These are phyloP conservation scores for Monochamus alternatus DNA, from an alignment of 2,888 invertebrate genomes.

Conservation along the genomic window DNA sequence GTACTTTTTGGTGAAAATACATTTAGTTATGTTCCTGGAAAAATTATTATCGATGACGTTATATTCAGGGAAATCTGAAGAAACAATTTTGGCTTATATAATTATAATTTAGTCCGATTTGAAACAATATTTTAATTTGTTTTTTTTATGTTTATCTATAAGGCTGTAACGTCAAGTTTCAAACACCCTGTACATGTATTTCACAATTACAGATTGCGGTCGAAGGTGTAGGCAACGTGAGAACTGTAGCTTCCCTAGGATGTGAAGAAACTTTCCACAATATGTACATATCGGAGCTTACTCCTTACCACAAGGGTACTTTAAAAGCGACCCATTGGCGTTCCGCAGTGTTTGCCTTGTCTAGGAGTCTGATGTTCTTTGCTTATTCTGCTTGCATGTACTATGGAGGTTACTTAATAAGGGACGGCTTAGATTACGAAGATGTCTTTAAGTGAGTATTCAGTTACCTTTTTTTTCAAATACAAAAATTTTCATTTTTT, in stretches of 20 bases:
- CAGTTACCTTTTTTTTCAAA: too few species aligned
- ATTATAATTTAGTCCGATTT: too few species aligned
- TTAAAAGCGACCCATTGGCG: conserved; percentile 78
- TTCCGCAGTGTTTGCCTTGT: conserved; percentile 81
- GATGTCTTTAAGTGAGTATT: conserved; percentile 80
- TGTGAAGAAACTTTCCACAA: conserved; percentile 80
- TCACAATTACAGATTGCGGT: conserved; percentile 76
- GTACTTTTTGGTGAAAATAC: too few species aligned
- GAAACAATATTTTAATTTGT: too few species aligned
- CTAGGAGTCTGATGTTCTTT: conserved; percentile 82
- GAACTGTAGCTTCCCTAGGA: conserved; percentile 84
- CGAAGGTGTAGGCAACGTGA: conserved; percentile 84
- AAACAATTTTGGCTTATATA: too few species aligned
- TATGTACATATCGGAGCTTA: conserved; percentile 76
- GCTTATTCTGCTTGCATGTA: conserved; percentile 82
- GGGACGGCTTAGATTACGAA: conserved; percentile 75
- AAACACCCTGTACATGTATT: too few species aligned
- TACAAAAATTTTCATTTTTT: too few species aligned
- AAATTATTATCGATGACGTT: too few species aligned
- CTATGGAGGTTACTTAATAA: conserved; percentile 82
- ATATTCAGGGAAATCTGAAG: too few species aligned
- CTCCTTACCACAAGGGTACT: conserved; percentile 76
- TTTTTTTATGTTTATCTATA: too few species aligned
- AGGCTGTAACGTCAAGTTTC: too few species aligned
- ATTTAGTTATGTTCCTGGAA: too few species aligned